Evolutionary conservation across 1,140 invertebrate species (phyloP).

Genomic region (Dufourea novaeangliae): DNA sequence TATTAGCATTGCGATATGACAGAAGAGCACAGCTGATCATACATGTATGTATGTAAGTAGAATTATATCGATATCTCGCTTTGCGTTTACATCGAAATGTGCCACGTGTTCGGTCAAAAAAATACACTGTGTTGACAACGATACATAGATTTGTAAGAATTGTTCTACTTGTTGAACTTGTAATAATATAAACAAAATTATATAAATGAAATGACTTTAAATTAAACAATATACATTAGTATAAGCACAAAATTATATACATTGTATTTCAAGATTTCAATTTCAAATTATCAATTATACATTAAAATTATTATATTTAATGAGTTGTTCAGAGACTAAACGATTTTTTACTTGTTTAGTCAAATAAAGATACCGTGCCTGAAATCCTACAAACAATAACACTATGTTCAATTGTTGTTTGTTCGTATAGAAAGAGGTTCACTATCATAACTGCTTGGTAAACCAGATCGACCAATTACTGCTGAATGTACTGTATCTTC

Average conservation of each 20-base stretch:
- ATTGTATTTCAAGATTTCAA: slow-evolving; percentile 3
- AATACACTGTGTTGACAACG: background rate
- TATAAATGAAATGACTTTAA: background rate
- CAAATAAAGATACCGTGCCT: no score
- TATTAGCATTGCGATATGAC: background rate
- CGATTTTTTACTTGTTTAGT: no score
- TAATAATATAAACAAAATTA: background rate
- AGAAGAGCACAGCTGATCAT: slow-evolving; percentile 20
- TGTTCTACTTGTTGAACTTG: background rate
- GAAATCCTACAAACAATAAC: no score
- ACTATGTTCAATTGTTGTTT: slow-evolving; percentile 13
- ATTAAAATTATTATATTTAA: slow-evolving; percentile 33
- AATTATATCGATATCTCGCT: slow-evolving; percentile 42
- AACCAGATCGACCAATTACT: slow-evolving; percentile 85
- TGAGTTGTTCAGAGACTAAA: no score
- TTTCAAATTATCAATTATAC: slow-evolving; percentile 2
- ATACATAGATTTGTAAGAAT: background rate
- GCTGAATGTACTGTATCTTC: slow-evolving; percentile 84
- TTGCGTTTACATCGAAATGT: background rate
- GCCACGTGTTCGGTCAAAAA: background rate
- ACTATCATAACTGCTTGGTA: slow-evolving; percentile 82
- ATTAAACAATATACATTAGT: background rate
- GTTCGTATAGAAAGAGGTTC: slow-evolving; percentile 63
- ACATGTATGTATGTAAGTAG: background rate
- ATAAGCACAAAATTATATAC: background rate